Percentiles rank a stretch among this genome's conserved stretches.
These are phyloP conservation scores for Labroides dimidiatus DNA, from an alignment of 2,797 vertebrate species.

Conservation along the genomic window DNA sequence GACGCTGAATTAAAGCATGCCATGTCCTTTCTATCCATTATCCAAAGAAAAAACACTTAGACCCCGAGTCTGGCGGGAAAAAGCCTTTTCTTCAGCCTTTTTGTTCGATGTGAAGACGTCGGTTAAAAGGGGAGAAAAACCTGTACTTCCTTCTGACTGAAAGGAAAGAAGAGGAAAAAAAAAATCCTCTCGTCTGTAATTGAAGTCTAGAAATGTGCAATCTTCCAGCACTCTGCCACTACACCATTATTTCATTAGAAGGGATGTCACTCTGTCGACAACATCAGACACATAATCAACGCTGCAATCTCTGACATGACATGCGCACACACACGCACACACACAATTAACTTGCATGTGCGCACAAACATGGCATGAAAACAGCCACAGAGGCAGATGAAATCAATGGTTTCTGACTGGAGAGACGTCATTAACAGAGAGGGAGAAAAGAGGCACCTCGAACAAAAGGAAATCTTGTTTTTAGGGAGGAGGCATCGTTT, in stretches of 20 bases:
- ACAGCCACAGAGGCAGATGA: conserved; percentile 31
- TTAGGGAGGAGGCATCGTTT: not conserved
- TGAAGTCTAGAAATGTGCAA: conserved; percentile 81
- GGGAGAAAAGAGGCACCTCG: conserved; percentile 35
- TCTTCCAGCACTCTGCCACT: conserved; percentile 72
- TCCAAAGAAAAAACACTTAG: conserved; percentile 72
- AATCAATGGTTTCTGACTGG: conserved; percentile 58
- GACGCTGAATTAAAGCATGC: conserved; percentile 63
- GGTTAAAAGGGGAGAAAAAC: conserved; percentile 65
- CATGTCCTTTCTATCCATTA: conserved; percentile 70
- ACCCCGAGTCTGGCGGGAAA: conserved; percentile 59
- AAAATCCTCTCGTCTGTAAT: conserved; percentile 76
- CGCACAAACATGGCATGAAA: conserved; percentile 36
- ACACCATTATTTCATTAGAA: conserved; percentile 85
- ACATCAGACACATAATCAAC: conserved; percentile 79
- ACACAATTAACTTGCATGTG: conserved; percentile 26
- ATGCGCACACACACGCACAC: conserved; percentile 21
- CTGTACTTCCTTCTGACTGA: conserved; percentile 55
- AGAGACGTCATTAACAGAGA: conserved; percentile 41
- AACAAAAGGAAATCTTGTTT: conserved; percentile 51
- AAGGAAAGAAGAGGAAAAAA: conserved; percentile 42
- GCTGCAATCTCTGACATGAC: conserved; percentile 57
- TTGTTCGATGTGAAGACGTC: conserved; percentile 62
- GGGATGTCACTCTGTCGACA: conserved; percentile 76
- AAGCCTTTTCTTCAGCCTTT: conserved; percentile 72